Evolutionary conservation across 2,797 vertebrate species (phyloP), one percentile per base, ranked within the genome.

Genomic region (Numenius phaeopus): DNA sequence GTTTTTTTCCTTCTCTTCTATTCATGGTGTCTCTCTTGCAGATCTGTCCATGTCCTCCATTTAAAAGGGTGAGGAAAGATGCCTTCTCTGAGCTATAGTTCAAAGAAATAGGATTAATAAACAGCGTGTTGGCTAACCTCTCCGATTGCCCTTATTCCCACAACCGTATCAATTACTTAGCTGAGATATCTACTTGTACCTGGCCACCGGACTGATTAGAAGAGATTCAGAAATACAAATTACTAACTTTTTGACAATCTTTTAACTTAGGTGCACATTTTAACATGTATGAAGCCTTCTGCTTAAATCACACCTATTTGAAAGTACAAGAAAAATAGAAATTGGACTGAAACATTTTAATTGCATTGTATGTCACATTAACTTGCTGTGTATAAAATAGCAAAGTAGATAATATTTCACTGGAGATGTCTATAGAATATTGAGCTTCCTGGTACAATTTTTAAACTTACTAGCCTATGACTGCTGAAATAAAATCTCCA

Each of bases 371-470:
- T 82, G 94, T 84, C 96, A 94, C 24, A 29, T 96, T 97, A 90
- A 91, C 89, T 96, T 87, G 83, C 95, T 97, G 94, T 94, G 86
- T 97, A 95, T 96, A 95, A 98, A 98, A 97, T 91, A 98, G 96
- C 79, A 97, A 93, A 98, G 91, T 96, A 96, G 97, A 95, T 94
- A 91, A 94, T 97, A 96, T 97, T 98, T 98, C 96, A 96, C 39
- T 96, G 94, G 92, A 84, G 91, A 93, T 95, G 89, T 97, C 97
- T 97, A 86, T 96, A 97, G 97, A 96, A 97, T 88, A 97, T 92
- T 97, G 97, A 98, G 97, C 95, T 97, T 98, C 95, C 94, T 96
- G 95, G 93, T 94, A 96, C 88, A 85, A 87, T 97, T 96, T 95
- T 91, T 70, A 55, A 97, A 80, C 78, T 89, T 93, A 44, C 81